Evolutionary conservation across 2,113 vertebrate genomes (phyloP).

Genomic region (Girardinichthys multiradiatus): DNA sequence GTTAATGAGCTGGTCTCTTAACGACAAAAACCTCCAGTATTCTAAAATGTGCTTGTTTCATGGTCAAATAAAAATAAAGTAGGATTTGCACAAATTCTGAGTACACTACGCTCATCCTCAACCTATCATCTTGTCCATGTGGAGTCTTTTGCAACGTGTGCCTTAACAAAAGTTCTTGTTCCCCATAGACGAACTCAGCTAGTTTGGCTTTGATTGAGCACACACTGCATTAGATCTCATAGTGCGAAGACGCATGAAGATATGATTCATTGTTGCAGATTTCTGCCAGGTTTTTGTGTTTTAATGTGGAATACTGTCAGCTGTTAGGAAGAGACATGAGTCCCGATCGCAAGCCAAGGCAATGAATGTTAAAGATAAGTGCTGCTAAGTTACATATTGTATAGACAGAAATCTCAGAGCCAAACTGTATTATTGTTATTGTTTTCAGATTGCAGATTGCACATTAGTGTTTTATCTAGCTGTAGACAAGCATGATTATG

Average conservation of each 20-base stretch:
- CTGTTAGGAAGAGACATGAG: constrained; percentile 35
- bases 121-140: constrained; percentile 56
- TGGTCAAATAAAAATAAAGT: constrained; percentile 4
- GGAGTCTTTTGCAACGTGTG: constrained; percentile 63
- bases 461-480: constrained; percentile 58
- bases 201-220: constrained; percentile 48
- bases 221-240: constrained; percentile 62
- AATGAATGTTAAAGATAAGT: constrained; percentile 67
- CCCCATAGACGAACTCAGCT: constrained; percentile 31
- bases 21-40: constrained; percentile 30
- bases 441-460: constrained; percentile 53
- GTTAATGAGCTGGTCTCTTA: constrained; percentile 82
- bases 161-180: constrained; percentile 48
- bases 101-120: constrained; percentile 45
- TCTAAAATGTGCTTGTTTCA: constrained; percentile 13
- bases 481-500: constrained; percentile 61
- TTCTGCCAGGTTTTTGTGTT: constrained; percentile 45
- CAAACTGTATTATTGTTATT: constrained; percentile 75
- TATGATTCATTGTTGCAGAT: constrained; percentile 41
- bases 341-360: constrained; percentile 48
- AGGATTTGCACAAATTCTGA: constrained; percentile 37
- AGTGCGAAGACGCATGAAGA: constrained; percentile 18
- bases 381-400: constrained; percentile 78
- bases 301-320: constrained; percentile 70
- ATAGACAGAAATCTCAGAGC: constrained; percentile 60